Conservation (phyloP, 2,113 vertebrate species). For the Regulus satrapa region DNA sequence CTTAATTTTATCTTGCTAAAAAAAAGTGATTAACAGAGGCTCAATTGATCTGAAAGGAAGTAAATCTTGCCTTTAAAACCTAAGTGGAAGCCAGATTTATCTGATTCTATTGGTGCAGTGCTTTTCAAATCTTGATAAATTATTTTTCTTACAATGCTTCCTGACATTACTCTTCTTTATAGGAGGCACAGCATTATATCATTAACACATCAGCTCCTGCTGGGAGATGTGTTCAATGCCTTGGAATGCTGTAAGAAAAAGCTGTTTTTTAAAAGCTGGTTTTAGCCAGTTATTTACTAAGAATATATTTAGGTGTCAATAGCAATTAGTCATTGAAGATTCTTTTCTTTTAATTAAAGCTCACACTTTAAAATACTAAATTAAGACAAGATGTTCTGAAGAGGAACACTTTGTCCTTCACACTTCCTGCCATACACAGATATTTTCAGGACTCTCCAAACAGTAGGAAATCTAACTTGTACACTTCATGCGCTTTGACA, state of each 20-base stretch:
- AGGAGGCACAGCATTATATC: not conserved
- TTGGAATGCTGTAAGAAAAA: not conserved
- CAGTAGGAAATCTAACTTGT: not conserved
- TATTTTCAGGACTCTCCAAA: conserved; percentile 35
- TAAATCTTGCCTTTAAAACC: not conserved
- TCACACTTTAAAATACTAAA: conserved; percentile 25
- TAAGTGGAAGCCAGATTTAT: not conserved
- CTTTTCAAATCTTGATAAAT: not conserved
- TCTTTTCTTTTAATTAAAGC: conserved; percentile 37
- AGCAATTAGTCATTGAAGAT: not conserved
- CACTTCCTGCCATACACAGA: not conserved
- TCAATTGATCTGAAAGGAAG: not conserved
- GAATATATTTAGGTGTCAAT: conserved; percentile 17
- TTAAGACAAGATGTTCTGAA: not conserved
- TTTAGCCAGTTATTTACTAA: conserved; percentile 8
- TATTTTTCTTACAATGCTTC: conserved; percentile 8
- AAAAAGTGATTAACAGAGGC: not conserved
- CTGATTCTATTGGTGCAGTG: not conserved
- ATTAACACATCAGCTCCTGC: conserved; percentile 12
- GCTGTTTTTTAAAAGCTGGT: not conserved
- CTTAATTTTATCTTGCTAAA: not conserved
- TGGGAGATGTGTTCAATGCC: not conserved
- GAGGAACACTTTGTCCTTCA: conserved; percentile 9
- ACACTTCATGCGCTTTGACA: not conserved
- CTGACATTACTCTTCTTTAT: not conserved